These are phyloP conservation scores for Fissipunctia ypsillon DNA, from an alignment of 2,888 invertebrate species.

Conservation along the genomic window DNA sequence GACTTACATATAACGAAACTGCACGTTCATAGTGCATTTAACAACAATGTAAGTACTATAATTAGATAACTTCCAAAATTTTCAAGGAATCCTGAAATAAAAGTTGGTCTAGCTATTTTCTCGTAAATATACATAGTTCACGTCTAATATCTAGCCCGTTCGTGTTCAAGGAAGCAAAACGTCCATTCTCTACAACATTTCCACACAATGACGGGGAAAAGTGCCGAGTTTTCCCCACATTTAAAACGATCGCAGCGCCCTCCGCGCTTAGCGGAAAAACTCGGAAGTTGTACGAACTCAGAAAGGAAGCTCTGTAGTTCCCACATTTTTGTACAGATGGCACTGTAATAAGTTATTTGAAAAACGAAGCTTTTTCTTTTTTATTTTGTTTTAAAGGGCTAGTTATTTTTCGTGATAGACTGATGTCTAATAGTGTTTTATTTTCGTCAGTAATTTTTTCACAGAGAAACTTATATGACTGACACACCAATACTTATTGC, in stretches of 20 bases:
- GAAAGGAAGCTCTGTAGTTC: constrained; percentile 76
- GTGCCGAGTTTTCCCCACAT: constrained; percentile 32
- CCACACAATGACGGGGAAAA: constrained; percentile 46
- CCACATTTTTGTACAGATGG: constrained; percentile 75
- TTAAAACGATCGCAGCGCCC: constrained; percentile 75
- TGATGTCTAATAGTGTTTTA: neutral
- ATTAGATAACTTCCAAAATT: no score
- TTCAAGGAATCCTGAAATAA: neutral
- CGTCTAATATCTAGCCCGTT: constrained; percentile 16
- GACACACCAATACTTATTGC: neutral
- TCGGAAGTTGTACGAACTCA: constrained; percentile 74
- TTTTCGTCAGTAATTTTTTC: no score
- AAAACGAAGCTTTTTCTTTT: neutral
- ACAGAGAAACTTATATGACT: neutral
- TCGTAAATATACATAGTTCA: constrained; percentile 21
- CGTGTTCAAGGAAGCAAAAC: constrained; percentile 12
- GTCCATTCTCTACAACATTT: constrained; percentile 47
- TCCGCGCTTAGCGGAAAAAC: constrained; percentile 71
- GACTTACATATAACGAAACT: neutral
- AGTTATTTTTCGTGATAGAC: neutral
- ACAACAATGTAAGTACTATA: neutral
- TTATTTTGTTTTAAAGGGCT: neutral
- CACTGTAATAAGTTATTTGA: constrained; percentile 64
- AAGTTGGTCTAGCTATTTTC: neutral
- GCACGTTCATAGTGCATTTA: neutral